Conservation (phyloP, 2,113 vertebrate genomes). For the Phylloscopus trochilus region DNA sequence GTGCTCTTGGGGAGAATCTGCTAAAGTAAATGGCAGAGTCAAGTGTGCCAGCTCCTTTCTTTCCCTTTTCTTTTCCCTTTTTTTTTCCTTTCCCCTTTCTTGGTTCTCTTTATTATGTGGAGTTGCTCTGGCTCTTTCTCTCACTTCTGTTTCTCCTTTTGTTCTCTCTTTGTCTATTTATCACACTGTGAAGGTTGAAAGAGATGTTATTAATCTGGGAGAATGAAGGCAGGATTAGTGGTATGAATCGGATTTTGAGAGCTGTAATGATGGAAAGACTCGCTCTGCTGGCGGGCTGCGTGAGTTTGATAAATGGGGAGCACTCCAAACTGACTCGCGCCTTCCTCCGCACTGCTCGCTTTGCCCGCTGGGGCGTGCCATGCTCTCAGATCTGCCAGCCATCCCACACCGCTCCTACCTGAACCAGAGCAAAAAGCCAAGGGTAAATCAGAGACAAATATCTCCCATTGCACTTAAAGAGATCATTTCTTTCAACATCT, state of each 20-base stretch:
- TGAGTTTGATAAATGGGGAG: conserved; percentile 99
- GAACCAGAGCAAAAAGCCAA: conserved; percentile 84
- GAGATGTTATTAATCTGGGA: conserved; percentile 99
- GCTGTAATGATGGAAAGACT: conserved; percentile 99
- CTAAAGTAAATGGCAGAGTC: conserved; percentile 74
- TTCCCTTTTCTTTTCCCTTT: conserved; percentile 60
- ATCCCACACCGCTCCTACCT: conserved; percentile 81
- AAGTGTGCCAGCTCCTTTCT: conserved; percentile 69
- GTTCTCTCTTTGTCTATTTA: conserved; percentile 99
- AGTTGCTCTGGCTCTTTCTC: conserved; percentile 84
- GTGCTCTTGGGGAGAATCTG: conserved; percentile 64
- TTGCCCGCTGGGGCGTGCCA: conserved; percentile 86
- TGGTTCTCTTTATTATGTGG: conserved; percentile 83
- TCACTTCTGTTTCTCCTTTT: conserved; percentile 92
- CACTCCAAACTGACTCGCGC: conserved; percentile 87
- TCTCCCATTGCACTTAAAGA: conserved; percentile 79
- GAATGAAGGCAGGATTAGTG: conserved; percentile 99
- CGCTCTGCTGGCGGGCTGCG: conserved; percentile 99
- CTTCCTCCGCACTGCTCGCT: conserved; percentile 81
- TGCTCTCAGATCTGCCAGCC: conserved; percentile 86
- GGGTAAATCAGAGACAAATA: conserved; percentile 86
- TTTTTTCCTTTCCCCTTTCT: conserved; percentile 77
- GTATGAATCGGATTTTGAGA: conserved; percentile 99
- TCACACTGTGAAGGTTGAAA: conserved; percentile 99
- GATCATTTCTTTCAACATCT: conserved; percentile 82